These are phyloP conservation scores for Aphaenogaster rudis DNA, from an alignment of 1,140 invertebrate genomes.

Conservation along the genomic window DNA sequence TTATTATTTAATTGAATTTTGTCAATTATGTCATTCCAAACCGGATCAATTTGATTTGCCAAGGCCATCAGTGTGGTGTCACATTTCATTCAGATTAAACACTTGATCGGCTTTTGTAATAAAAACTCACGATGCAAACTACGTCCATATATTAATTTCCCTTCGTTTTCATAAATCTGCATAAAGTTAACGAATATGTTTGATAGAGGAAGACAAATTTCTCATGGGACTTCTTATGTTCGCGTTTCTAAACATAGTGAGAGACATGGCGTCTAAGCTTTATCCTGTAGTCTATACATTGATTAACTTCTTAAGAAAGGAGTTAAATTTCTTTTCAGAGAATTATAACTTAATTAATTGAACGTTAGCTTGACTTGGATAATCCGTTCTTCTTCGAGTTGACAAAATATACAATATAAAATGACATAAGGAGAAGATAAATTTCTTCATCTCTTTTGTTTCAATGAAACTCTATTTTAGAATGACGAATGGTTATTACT, in stretches of 20 bases:
- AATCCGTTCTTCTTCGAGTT: constrained; percentile 33
- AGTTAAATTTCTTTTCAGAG: constrained; percentile 21
- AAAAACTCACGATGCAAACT: neutral
- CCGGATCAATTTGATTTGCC: constrained; percentile 10
- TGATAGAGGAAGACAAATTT: constrained; percentile 68
- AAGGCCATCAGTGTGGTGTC: neutral
- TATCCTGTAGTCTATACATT: constrained; percentile 6
- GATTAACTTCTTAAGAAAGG: constrained; percentile 19
- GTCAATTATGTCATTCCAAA: neutral
- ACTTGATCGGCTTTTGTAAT: neutral
- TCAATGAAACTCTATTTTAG: neutral
- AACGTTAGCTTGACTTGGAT: constrained; percentile 20
- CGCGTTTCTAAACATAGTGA: constrained; percentile 29
- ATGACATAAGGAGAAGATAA: neutral
- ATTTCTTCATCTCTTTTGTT: neutral
- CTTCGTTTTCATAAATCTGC: constrained; percentile 52
- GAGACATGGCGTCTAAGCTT: constrained; percentile 25
- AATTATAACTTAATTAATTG: constrained; percentile 54
- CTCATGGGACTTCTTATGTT: constrained; percentile 43
- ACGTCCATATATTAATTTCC: neutral
- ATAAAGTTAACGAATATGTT: constrained; percentile 37
- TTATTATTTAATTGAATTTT: constrained; percentile 17
- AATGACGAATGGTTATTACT: neutral
- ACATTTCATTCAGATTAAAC: constrained; percentile 2
- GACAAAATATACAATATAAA: neutral